Conservation (phyloP, 2,797 vertebrate species). For the Muraenolepis orangiensis region DNA sequence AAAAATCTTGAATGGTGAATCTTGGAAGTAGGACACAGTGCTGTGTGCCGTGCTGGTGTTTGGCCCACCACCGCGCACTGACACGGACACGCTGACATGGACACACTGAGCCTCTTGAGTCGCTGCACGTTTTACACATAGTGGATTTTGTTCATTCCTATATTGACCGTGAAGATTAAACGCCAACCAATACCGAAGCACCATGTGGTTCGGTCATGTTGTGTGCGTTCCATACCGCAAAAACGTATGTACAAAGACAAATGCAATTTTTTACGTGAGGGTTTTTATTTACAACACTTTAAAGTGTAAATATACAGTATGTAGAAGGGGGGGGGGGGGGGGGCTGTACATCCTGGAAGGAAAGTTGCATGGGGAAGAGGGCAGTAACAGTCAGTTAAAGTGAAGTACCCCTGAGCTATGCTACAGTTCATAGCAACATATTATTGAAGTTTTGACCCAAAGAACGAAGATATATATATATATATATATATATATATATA, state of each 20-base stretch:
- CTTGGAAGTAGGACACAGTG: too few species aligned
- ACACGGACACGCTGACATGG: background rate
- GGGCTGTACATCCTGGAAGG: background rate
- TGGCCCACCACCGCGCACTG: background rate
- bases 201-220: background rate
- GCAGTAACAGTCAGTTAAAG: conserved; percentile 18
- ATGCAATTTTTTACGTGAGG: background rate
- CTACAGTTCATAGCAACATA: conserved; percentile 10
- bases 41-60: background rate
- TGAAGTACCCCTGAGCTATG: background rate
- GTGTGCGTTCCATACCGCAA: background rate
- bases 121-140: background rate
- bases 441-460: conserved; percentile 9
- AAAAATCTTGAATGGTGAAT: too few species aligned
- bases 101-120: background rate
- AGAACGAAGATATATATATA: too few species aligned
- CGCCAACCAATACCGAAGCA: background rate
- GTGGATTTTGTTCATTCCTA: background rate
- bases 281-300: conserved; percentile 55
- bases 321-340: conserved; percentile 20
- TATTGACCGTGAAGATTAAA: background rate
- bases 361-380: conserved; percentile 36
- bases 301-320: conserved; percentile 47
- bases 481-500: too few species aligned
- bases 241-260: too few species aligned